phyloP scores from a whole-genome alignment of 2,113 vertebrate species.

The Datnioides undecimradiatus region DNA sequence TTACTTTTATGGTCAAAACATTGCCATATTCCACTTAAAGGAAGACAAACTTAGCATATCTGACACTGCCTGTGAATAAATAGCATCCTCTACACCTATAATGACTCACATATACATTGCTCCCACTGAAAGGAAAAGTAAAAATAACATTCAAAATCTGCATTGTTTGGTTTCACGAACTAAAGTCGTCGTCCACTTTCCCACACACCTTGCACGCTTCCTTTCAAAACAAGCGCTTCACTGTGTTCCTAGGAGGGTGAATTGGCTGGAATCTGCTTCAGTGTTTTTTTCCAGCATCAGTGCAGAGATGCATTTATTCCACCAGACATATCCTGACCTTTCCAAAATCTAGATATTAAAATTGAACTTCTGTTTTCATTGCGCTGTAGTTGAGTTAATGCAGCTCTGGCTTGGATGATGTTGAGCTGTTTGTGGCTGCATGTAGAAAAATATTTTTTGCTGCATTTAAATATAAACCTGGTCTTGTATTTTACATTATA shows the following conservation, averaged over 20 bases:
- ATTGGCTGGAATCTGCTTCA: background rate
- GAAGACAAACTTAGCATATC: background rate
- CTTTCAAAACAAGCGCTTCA: background rate
- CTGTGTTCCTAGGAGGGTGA: background rate
- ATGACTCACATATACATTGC: background rate
- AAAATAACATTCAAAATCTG: background rate
- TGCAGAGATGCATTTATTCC: background rate
- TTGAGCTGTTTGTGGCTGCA: background rate
- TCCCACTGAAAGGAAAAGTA: background rate
- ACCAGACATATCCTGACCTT: background rate
- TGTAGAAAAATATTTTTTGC: background rate
- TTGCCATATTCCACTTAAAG: background rate
- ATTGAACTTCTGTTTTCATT: background rate
- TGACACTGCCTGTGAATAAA: background rate
- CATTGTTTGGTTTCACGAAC: background rate
- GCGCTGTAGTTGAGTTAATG: background rate
- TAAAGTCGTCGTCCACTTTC: background rate
- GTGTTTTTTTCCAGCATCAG: background rate
- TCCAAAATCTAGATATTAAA: conserved; percentile 4
- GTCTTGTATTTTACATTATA: background rate
- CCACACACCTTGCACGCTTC: background rate
- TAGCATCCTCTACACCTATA: background rate
- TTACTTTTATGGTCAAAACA: too few species aligned
- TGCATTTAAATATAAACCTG: background rate
- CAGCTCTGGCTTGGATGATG: background rate